Base-by-base conservation (phyloP, 2,113 vertebrate species). In the Osmerus mordax region DNA sequence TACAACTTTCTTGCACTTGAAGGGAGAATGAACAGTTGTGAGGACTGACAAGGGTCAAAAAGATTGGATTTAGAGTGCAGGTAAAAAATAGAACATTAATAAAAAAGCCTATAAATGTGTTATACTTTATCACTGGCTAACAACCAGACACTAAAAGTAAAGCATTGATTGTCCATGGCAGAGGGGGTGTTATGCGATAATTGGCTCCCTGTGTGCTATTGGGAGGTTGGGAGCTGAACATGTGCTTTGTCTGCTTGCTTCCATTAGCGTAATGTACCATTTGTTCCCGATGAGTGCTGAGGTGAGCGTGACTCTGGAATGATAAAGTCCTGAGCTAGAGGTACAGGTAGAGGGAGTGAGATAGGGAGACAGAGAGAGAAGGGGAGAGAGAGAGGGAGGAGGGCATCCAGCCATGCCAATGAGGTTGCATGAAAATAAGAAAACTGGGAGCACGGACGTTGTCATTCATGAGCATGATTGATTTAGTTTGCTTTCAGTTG, bases 231-330 rank as follows among this genome's bases (percentile, higher is more conserved):
- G 59, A 70, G 59, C 59, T 19, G 29, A 70, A 65, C 60, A 75
- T 55, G 73, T 62, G 67, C 60, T 67, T 60, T 23, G 36, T 56
- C 71, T 59, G 63, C 64, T 29, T 51, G 29, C 7, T 73, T 73
- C 71, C 71, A 67, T 73, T 73, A 73, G 55, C 64, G 47, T 66
- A 73, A 73, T 73, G 71, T 73, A 60, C 55, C 36, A 67, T 67
- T 73, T 66, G 64, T 67, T 73, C 53, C 32, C 41, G 67, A 59
- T 65, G 74, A 70, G 32, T 67, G 71, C 64, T 67, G 64, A 51
- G 71, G 64, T 73, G 71, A 51, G 64, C 64, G 9, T 66, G 64
- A 36, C 32, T 25, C 13, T 47, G 28, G 36, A 41, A 59, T 60
- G 54, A 59, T 66, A 9, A 47, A 73, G 53, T 16, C 28, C 9